Conservation (phyloP, 1,140 invertebrate species). For the Mya arenaria region DNA sequence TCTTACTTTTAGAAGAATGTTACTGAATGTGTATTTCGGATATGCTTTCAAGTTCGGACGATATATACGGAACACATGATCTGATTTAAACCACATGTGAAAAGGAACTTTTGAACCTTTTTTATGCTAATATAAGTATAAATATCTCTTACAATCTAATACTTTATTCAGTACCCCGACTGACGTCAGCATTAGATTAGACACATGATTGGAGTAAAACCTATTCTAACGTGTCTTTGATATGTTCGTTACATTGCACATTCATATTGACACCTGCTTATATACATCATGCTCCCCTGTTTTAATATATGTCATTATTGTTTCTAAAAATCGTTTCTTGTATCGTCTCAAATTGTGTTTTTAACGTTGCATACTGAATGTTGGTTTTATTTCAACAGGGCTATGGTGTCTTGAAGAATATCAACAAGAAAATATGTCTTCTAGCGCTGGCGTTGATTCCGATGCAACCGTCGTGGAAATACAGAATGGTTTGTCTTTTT, state of each 20-base stretch:
- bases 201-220: too few relatives aligned
- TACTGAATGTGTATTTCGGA: too few relatives aligned
- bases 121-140: too few relatives aligned
- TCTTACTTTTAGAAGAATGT: too few relatives aligned
- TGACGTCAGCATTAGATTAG: too few relatives aligned
- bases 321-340: background rate
- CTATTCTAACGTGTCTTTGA: background rate
- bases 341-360: background rate
- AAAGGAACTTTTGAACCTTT: too few relatives aligned
- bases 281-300: background rate
- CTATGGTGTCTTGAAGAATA: background rate
- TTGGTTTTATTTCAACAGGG: background rate
- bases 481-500: background rate
- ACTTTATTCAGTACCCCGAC: too few relatives aligned
- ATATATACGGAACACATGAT: too few relatives aligned
- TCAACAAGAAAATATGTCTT: background rate
- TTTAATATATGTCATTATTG: background rate
- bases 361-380: background rate
- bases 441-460: background rate
- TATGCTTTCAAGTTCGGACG: too few relatives aligned
- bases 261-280: background rate
- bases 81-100: too few relatives aligned
- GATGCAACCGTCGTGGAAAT: background rate
- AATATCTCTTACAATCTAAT: too few relatives aligned
- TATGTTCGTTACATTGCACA: background rate